Evolutionary conservation across 2,888 invertebrate species (phyloP).

Genomic region (Octonoba sinensis): DNA sequence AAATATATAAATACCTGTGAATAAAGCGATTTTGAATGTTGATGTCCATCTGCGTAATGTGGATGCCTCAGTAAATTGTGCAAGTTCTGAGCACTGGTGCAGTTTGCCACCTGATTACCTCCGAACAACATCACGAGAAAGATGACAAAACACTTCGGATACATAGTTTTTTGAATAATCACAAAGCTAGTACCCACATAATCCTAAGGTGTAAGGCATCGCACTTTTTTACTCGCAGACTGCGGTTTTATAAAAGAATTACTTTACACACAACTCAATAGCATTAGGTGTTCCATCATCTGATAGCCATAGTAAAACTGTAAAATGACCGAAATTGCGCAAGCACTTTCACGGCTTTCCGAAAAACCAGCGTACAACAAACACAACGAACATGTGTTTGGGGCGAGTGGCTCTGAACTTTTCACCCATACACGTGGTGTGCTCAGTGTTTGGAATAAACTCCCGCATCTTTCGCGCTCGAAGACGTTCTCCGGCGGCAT

Average conservation of each 20-base stretch:
- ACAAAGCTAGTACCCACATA: constrained; percentile 27
- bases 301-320: too few species aligned
- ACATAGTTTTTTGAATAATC: constrained; percentile 10
- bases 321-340: too few species aligned
- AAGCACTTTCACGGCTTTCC: too few species aligned
- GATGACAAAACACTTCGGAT: neutral
- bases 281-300: too few species aligned
- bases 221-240: neutral
- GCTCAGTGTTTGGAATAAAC: too few species aligned
- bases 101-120: neutral
- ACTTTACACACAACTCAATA: too few species aligned
- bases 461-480: too few species aligned
- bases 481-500: neutral
- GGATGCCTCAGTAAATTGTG: constrained; percentile 52
- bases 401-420: too few species aligned
- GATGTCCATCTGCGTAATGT: constrained; percentile 48
- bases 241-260: too few species aligned
- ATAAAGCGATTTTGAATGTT: constrained; percentile 26
- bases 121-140: constrained; percentile 23
- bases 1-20: constrained; percentile 35
- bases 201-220: constrained; percentile 16
- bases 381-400: too few species aligned
- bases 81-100: constrained; percentile 45
- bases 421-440: too few species aligned
- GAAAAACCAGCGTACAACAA: too few species aligned